Conservation (phyloP, 1,140 invertebrate genomes). For the Nixonia krombeini region DNA sequence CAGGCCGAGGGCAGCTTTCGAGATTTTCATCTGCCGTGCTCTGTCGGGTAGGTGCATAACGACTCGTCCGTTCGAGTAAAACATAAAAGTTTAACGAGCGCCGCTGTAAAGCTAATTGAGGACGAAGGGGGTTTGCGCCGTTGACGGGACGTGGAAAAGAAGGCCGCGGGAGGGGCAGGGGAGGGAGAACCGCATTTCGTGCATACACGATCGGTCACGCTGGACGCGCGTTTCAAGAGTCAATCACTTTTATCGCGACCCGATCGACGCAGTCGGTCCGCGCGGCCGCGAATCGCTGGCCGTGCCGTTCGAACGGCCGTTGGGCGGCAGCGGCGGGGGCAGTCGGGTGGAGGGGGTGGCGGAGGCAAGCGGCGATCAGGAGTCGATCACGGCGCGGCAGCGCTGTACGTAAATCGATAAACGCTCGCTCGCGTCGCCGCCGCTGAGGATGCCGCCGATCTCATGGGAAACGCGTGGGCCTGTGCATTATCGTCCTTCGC, state of each 20-base stretch:
- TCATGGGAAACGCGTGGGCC: slow-evolving; percentile 15
- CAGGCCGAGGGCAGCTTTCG: slow-evolving; percentile 31
- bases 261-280: slow-evolving; percentile 33
- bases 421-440: slow-evolving; percentile 11
- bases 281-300: slow-evolving; percentile 49
- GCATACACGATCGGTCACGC: slow-evolving; percentile 5
- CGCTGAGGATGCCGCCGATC: slow-evolving; percentile 10
- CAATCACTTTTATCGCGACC: slow-evolving; percentile 51
- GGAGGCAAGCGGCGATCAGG: slow-evolving; percentile 9
- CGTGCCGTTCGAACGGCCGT: slow-evolving; percentile 1
- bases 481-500: slow-evolving; percentile 24
- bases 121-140: slow-evolving; percentile 41
- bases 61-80: slow-evolving; percentile 45
- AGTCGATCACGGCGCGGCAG: slow-evolving; percentile 34
- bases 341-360: slow-evolving; percentile 16
- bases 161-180: slow-evolving; percentile 4
- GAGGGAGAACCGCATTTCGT: slow-evolving; percentile 4
- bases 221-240: slow-evolving; percentile 54
- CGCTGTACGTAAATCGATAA: slow-evolving; percentile 30
- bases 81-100: slow-evolving; percentile 57
- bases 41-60: slow-evolving; percentile 28
- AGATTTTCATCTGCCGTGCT: slow-evolving; percentile 50
- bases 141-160: neutral
- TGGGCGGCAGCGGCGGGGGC: slow-evolving; percentile 7
- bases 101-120: slow-evolving; percentile 55